Evolutionary conservation across 2,888 invertebrate genomes (phyloP).

Genomic region (Phrixothrix hirtus): DNA sequence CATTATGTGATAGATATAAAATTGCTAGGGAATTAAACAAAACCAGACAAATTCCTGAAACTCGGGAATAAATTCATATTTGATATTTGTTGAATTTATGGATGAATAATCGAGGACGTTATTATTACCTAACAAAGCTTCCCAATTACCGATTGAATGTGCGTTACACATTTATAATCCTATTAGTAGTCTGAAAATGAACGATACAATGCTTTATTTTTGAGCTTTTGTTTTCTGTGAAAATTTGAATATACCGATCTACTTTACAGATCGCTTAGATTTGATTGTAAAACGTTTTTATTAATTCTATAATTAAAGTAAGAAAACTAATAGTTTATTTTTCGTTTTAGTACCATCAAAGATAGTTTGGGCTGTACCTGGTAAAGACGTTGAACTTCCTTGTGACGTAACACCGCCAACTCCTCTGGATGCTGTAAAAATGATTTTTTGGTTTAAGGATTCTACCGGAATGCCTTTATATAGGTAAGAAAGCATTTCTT

Average conservation of each 20-base stretch:
- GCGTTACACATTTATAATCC: slow-evolving; percentile 32
- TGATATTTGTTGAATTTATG: slow-evolving; percentile 28
- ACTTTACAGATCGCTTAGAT: not conserved
- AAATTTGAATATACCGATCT: slow-evolving; percentile 3
- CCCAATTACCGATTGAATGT: slow-evolving; percentile 29
- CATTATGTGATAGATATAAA: slow-evolving; percentile 16
- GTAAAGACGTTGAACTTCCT: slow-evolving; percentile 76
- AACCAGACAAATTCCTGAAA: slow-evolving; percentile 18
- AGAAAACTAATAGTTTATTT: too few species aligned
- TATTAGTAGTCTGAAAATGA: slow-evolving; percentile 31
- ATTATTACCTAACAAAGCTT: slow-evolving; percentile 30
- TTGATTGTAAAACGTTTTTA: too few species aligned
- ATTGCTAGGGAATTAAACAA: slow-evolving; percentile 16
- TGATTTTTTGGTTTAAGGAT: slow-evolving; percentile 92
- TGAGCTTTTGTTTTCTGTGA: slow-evolving; percentile 14
- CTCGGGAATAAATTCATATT: slow-evolving; percentile 13
- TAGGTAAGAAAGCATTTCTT: slow-evolving; percentile 64
- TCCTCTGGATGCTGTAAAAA: slow-evolving; percentile 71
- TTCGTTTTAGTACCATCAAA: slow-evolving; percentile 65
- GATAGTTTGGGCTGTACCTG: slow-evolving; percentile 76
- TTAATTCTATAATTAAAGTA: too few species aligned
- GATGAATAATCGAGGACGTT: slow-evolving; percentile 27
- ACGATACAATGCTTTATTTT: slow-evolving; percentile 29
- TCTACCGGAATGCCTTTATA: slow-evolving; percentile 82
- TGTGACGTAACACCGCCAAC: slow-evolving; percentile 80